A percentile compares a stretch with the other conserved stretches of the same genome.
Evolutionary conservation across 2,888 invertebrate genomes (phyloP).

Genomic region (Habroteleia sp.): DNA sequence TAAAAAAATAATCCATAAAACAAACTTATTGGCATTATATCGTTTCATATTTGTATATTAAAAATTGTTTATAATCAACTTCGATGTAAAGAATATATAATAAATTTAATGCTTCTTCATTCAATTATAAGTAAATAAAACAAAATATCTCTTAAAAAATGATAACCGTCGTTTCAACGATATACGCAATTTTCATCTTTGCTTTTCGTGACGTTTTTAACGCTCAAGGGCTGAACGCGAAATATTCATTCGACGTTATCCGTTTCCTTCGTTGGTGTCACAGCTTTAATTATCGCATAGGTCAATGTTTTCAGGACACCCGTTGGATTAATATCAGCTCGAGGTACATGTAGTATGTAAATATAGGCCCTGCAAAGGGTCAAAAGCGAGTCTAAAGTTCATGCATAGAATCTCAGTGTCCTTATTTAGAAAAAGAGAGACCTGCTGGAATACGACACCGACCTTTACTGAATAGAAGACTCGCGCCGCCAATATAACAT

Average conservation of each 20-base stretch:
- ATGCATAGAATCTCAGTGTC: slow-evolving; percentile 42
- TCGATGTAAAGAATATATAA: no score
- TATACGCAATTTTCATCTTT: slow-evolving; percentile 5
- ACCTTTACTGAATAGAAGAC: slow-evolving; percentile 44
- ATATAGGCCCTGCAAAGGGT: slow-evolving; percentile 67
- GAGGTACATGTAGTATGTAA: slow-evolving; percentile 70
- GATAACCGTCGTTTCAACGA: slow-evolving; percentile 18
- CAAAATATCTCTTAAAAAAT: slow-evolving; percentile 4
- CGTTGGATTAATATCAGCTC: slow-evolving; percentile 68
- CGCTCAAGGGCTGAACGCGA: neutral
- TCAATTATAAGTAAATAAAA: no score
- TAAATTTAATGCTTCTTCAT: no score
- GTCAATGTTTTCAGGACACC: slow-evolving; percentile 42
- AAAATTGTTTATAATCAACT: no score
- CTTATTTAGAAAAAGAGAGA: slow-evolving; percentile 51
- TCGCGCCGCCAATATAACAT: slow-evolving; percentile 24
- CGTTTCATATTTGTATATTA: no score
- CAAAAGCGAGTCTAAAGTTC: slow-evolving; percentile 66
- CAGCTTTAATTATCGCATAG: slow-evolving; percentile 42
- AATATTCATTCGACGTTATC: slow-evolving; percentile 17
- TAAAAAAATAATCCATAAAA: no score
- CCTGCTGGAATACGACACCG: slow-evolving; percentile 12
- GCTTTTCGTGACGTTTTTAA: neutral
- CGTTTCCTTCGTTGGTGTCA: neutral
- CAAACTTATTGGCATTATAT: no score